A percentile compares a stretch with the other conserved stretches of the same genome.
Evolutionary conservation across 2,888 invertebrate species (phyloP).

Genomic region (Melanargia galathea): DNA sequence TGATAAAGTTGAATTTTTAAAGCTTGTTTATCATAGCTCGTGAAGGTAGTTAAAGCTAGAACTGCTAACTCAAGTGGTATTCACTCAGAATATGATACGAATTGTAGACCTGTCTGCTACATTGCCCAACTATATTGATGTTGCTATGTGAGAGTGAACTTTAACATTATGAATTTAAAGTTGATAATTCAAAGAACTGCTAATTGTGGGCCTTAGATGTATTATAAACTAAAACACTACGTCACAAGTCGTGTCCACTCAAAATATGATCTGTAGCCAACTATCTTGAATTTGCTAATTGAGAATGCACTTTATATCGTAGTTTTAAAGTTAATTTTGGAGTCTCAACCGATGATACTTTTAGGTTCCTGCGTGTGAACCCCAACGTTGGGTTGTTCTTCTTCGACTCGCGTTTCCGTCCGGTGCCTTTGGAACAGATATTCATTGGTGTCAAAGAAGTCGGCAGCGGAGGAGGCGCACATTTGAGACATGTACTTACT

Average conservation of each 20-base stretch:
- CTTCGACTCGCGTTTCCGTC: constrained; percentile 96
- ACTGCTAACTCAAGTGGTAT: not conserved
- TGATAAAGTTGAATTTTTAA: not conserved
- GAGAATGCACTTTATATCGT: not conserved
- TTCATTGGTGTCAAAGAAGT: constrained; percentile 93
- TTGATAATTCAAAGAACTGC: no score
- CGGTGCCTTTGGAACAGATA: constrained; percentile 95
- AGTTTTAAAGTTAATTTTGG: not conserved
- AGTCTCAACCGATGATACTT: constrained; percentile 25
- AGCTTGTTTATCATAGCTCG: not conserved
- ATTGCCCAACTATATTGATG: no score
- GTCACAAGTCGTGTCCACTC: no score
- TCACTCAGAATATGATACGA: not conserved
- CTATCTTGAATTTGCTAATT: constrained; percentile 95
- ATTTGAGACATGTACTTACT: constrained; percentile 63
- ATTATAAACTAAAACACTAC: no score
- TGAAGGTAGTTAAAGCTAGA: not conserved
- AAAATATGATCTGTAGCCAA: constrained; percentile 96
- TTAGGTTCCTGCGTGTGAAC: constrained; percentile 94
- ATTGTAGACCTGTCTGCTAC: no score
- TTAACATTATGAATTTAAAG: no score
- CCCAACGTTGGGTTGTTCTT: constrained; percentile 95
- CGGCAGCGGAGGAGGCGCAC: constrained; percentile 68
- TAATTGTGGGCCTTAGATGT: no score
- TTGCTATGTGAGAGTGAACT: no score